phyloP scores from a whole-genome alignment of 2,113 vertebrate genomes.

The Myotis lucifugus region DNA sequence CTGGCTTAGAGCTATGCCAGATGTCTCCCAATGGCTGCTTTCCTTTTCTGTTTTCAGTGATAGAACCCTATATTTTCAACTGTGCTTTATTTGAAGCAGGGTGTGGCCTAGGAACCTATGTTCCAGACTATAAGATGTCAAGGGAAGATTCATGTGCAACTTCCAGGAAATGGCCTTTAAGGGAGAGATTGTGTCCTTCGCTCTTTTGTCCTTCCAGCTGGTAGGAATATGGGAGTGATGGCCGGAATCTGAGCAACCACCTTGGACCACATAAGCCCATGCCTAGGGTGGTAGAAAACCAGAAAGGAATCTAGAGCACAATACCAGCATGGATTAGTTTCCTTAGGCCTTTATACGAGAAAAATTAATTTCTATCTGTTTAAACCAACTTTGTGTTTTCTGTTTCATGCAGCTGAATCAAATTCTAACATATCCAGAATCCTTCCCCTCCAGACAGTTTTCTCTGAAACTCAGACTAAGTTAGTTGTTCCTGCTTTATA shows the following conservation, averaged over 20 bases:
- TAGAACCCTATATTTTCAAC: neutral
- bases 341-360: neutral
- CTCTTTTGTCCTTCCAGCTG: neutral
- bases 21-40: neutral
- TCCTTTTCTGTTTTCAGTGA: neutral
- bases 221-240: neutral
- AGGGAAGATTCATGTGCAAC: neutral
- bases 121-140: neutral
- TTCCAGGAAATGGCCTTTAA: neutral
- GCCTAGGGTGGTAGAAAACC: neutral
- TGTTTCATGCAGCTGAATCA: neutral
- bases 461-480: neutral
- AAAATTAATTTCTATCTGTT: neutral
- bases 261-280: neutral
- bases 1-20: neutral
- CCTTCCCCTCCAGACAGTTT: neutral
- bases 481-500: neutral
- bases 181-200: neutral
- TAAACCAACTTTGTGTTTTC: neutral
- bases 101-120: neutral
- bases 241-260: neutral
- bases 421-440: constrained; percentile 23
- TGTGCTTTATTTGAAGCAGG: neutral
- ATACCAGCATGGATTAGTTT: neutral
- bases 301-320: neutral